Evolutionary conservation across 2,113 vertebrate genomes (phyloP).

Genomic region (Pelecanoides urinatrix): DNA sequence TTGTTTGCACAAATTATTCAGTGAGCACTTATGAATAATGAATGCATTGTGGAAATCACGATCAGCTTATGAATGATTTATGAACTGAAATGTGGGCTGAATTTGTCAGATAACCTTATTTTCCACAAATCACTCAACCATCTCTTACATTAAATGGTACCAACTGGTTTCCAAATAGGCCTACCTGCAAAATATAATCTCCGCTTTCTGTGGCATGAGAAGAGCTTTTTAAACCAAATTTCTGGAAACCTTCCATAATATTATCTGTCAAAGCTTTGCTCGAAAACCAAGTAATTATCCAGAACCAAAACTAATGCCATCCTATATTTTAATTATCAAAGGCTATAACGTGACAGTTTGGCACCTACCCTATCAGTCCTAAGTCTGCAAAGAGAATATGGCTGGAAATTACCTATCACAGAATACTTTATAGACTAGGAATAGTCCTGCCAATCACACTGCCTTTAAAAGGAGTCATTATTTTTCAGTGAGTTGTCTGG

Average conservation of each 20-base stretch:
- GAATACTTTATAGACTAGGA: background rate
- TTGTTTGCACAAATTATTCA: conserved; percentile 64
- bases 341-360: conserved; percentile 10
- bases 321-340: conserved; percentile 31
- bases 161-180: background rate
- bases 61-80: conserved; percentile 59
- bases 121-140: conserved; percentile 53
- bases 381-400: background rate
- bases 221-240: background rate
- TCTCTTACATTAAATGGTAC: conserved; percentile 28
- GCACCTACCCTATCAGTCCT: conserved; percentile 2
- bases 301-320: conserved; percentile 4
- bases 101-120: conserved; percentile 62
- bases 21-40: conserved; percentile 50
- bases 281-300: conserved; percentile 12
- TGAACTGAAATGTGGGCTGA: conserved; percentile 35
- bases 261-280: conserved; percentile 18
- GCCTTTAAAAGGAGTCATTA: conserved; percentile 24
- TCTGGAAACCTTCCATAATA: background rate
- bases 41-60: conserved; percentile 40
- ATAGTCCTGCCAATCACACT: conserved; percentile 4
- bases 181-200: conserved; percentile 25
- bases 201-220: background rate
- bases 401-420: background rate
- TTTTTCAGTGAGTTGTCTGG: conserved; percentile 9